Base-by-base conservation (phyloP, 2,888 invertebrate species). In the Epinotia demarniana region DNA sequence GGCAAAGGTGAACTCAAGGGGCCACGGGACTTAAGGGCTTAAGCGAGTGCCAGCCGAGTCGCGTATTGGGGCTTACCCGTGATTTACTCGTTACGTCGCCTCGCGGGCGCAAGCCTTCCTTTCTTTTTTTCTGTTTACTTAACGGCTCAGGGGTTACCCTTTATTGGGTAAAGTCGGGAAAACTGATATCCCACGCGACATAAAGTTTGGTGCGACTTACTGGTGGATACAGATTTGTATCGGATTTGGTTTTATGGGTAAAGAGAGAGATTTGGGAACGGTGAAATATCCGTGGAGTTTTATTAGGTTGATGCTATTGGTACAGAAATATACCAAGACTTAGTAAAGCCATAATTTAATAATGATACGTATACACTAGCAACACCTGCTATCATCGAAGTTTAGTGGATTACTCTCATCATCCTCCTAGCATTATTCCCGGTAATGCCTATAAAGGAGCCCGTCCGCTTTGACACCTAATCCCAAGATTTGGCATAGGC, bases 61-160 rank as follows among this genome's bases (percentile, higher is more conserved):
- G 86, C 85, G 88, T 90, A 91, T 91, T 88, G 90, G 89, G 85
- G 92, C 90, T 92, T 92, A 92, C 89, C 83, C 80, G 90, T 92
- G 93, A 92, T 92, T 92, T 92, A 92, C 91, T 90, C 89, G 89
- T 90, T 87, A 88, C 89, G 89, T 87, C 88, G 89, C 88, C 83
- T 83, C 85, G 86, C 84, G 86, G 84, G 80, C 81, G 79, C 85
- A 81, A 82, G 81, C 86, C 85, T 87, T 87, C 84, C 87, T 89
- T 92, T 92, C 85, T 87, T 86, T 92, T 92, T 93, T 90, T 93
- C 90, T 93, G 91, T 94, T 94, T 94, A 94, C 92, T 92, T 90
- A 90, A 89, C 87, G 93, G 92, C 92, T 93, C 92, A 91, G 84
- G 91, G 91, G 89, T 90, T 92, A 92, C 92, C 93, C 93, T 92